Evolutionary conservation across 1,140 invertebrate genomes (phyloP).

Genomic region (Maniola jurtina): DNA sequence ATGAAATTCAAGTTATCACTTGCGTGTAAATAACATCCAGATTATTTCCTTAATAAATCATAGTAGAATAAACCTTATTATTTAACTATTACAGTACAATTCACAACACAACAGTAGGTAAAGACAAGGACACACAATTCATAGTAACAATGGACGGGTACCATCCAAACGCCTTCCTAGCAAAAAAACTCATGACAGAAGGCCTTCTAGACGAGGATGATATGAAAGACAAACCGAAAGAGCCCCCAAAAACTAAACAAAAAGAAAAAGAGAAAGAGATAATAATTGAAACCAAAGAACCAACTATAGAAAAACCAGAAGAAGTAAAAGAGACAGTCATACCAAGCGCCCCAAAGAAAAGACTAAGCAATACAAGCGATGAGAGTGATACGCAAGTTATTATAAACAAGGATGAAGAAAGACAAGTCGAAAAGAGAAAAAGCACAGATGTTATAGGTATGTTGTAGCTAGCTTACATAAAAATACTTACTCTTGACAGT

Average conservation of each 20-base stretch:
- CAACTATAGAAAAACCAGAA: conserved; percentile 38
- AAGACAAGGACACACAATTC: conserved; percentile 78
- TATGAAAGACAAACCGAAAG: conserved; percentile 51
- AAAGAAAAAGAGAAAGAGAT: conserved; percentile 12
- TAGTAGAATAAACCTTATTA: conserved; percentile 5
- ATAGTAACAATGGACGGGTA: conserved; percentile 83
- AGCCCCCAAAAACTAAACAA: conserved; percentile 22
- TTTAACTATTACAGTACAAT: conserved; percentile 59
- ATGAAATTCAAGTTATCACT: not conserved
- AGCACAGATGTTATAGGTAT: conserved; percentile 7
- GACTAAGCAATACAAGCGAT: conserved; percentile 54
- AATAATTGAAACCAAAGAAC: conserved; percentile 44
- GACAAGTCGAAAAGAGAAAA: conserved; percentile 26
- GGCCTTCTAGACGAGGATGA: conserved; percentile 59
- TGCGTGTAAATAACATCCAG: too few relatives aligned
- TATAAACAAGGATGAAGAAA: conserved; percentile 47
- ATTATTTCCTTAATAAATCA: not conserved
- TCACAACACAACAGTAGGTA: conserved; percentile 61
- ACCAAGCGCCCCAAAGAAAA: conserved; percentile 29
- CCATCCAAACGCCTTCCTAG: conserved; percentile 73
- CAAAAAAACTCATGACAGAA: conserved; percentile 73
- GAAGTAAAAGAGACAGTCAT: conserved; percentile 13
- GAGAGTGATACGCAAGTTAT: conserved; percentile 62
- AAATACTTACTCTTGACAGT: too few relatives aligned
- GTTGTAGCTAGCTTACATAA: too few relatives aligned